These are phyloP conservation scores for Argopecten irradians DNA, from an alignment of 1,140 invertebrate species.

Conservation along the genomic window DNA sequence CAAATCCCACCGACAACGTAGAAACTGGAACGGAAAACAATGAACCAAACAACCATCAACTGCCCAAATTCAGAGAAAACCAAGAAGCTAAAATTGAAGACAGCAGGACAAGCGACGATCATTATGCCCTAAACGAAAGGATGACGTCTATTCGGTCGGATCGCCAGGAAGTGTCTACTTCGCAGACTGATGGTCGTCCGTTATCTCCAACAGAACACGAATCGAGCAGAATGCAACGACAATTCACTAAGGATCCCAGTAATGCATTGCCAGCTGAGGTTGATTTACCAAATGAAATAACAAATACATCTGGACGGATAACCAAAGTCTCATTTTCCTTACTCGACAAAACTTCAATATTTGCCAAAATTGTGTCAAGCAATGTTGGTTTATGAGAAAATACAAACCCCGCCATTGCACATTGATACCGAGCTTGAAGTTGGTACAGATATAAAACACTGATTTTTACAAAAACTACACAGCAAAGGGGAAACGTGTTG, in stretches of 20 bases:
- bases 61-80: too few relatives aligned
- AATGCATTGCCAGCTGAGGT: too few relatives aligned
- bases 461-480: slow-evolving; percentile 37
- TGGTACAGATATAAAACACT: slow-evolving; percentile 27
- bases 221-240: background rate
- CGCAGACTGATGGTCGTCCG: too few relatives aligned
- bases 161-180: too few relatives aligned
- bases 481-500: slow-evolving; percentile 10
- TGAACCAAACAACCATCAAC: too few relatives aligned
- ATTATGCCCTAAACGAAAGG: too few relatives aligned
- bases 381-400: slow-evolving; percentile 46
- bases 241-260: background rate
- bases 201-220: too few relatives aligned
- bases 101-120: too few relatives aligned
- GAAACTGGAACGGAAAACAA: too few relatives aligned
- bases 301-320: background rate
- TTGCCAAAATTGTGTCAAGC: slow-evolving; percentile 17
- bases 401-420: slow-evolving; percentile 37
- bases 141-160: background rate
- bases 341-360: slow-evolving; percentile 9
- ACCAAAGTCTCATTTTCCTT: background rate
- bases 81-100: too few relatives aligned
- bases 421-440: slow-evolving; percentile 7
- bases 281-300: background rate
- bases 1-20: too few relatives aligned